Base-by-base conservation (phyloP, 2,888 invertebrate species). In the Tinea trinotella region DNA sequence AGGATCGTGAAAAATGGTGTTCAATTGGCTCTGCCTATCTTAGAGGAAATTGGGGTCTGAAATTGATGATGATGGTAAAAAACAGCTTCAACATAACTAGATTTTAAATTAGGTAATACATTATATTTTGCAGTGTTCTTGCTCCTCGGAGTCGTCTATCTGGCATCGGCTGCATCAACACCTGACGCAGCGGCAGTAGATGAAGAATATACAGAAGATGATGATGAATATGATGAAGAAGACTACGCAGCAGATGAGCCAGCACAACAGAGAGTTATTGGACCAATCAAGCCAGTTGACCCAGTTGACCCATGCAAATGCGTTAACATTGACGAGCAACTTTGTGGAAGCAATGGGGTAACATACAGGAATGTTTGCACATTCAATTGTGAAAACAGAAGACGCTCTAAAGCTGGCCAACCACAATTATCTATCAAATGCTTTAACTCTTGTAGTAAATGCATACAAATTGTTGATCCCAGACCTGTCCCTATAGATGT, bases 401-500 rank as follows among this genome's bases (percentile, higher is more conserved):
- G 40, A 40, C 13, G 40, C 13, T 46, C 20, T 0, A 65, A 35
- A 12, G 35, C 5, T 6, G 36, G n/a, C 10, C 5, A 10, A 36
- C 36, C 10, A 36, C 36, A 36, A 36, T n/a, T 35, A 4, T 35
- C 35, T 35, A 12, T 35, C n/a, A 35, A 12, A 35, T 35, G 35
- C 12, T 35, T 35, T 10, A 35, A 35, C n/a, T 3, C 12, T 10
- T 35, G 35, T 12, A 12, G 4, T 3, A 35, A 35, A n/a, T 35
- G 35, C 15, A 12, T 7, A n/a, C 13, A 6, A 12, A 24, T 24
- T 9, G 12, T n/a, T n/a, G 12, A 6, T 4, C 7, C 10, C 12
- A n/a, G 7, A 4, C 36, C 36, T 7, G 36, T 6, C 12, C 7
- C 0, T 68, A 66, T 17, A 40, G 5, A 52, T 13, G 13, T 46